These are phyloP conservation scores for Myotis pilosus DNA, from an alignment of 2,797 vertebrate genomes.

Conservation along the genomic window DNA sequence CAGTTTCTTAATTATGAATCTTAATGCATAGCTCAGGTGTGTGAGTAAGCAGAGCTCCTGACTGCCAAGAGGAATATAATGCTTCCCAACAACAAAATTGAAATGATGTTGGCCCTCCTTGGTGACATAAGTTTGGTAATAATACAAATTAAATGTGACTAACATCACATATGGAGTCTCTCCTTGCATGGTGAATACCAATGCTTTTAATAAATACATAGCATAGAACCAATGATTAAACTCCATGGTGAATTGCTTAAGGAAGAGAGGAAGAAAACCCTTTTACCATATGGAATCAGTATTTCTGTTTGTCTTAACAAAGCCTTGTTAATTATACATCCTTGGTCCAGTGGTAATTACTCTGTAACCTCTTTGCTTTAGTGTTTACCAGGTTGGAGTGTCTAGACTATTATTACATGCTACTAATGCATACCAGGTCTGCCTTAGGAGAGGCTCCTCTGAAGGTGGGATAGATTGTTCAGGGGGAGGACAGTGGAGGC, in stretches of 20 bases:
- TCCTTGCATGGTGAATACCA: slow-evolving; percentile 36
- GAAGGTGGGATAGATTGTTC: background rate
- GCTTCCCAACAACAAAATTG: slow-evolving; percentile 41
- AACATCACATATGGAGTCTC: slow-evolving; percentile 6
- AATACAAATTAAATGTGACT: slow-evolving; percentile 62
- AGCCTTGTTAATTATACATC: slow-evolving; percentile 69
- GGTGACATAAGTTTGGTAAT: slow-evolving; percentile 63
- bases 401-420: slow-evolving; percentile 46
- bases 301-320: slow-evolving; percentile 68
- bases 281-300: slow-evolving; percentile 62
- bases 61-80: background rate
- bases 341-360: slow-evolving; percentile 50
- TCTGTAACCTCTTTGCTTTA: slow-evolving; percentile 13
- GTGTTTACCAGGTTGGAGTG: slow-evolving; percentile 47
- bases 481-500: background rate
- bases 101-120: slow-evolving; percentile 47
- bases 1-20: slow-evolving; percentile 42
- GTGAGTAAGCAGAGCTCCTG: slow-evolving; percentile 49
- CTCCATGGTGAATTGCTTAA: slow-evolving; percentile 65
- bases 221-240: slow-evolving; percentile 53
- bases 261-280: slow-evolving; percentile 38
- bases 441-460: background rate
- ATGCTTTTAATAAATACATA: slow-evolving; percentile 64
- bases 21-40: background rate
- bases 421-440: slow-evolving; percentile 3